Percentiles rank a stretch among this genome's conserved stretches.
Conservation (phyloP, 2,113 vertebrate genomes). For the Rhinoptilus africanus region DNA sequence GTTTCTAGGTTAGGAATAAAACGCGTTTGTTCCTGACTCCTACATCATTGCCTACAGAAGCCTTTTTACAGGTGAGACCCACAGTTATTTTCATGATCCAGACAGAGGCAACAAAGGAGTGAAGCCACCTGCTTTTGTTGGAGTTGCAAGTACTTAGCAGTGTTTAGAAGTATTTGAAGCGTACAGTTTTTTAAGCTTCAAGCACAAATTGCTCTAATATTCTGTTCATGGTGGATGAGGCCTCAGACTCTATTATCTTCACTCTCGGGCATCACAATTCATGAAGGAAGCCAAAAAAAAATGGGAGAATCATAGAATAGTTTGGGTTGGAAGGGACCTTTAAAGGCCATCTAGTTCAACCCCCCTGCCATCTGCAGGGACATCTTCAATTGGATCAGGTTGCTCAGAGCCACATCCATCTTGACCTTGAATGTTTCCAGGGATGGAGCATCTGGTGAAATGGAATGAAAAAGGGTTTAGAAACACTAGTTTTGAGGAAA, state of each 20-base stretch:
- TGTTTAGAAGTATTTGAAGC: not conserved
- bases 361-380: not conserved
- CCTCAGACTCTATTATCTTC: not conserved
- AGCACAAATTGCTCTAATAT: not conserved
- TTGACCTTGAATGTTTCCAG: not conserved
- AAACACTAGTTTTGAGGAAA: not conserved
- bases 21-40: not conserved
- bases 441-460: not conserved
- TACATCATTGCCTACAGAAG: not conserved
- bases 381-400: not conserved
- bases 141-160: not conserved
- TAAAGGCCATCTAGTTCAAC: not conserved
- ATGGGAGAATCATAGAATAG: not conserved
- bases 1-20: not conserved
- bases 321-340: not conserved
- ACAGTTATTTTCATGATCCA: not conserved
- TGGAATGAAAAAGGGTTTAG: not conserved
- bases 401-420: not conserved
- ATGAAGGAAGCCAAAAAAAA: not conserved
- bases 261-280: not conserved
- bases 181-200: not conserved
- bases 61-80: not conserved
- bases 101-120: not conserved
- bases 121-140: not conserved
- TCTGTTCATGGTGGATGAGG: not conserved